Base-by-base conservation (phyloP, 2,888 invertebrate genomes). In the Ischnus inquisitorius region DNA sequence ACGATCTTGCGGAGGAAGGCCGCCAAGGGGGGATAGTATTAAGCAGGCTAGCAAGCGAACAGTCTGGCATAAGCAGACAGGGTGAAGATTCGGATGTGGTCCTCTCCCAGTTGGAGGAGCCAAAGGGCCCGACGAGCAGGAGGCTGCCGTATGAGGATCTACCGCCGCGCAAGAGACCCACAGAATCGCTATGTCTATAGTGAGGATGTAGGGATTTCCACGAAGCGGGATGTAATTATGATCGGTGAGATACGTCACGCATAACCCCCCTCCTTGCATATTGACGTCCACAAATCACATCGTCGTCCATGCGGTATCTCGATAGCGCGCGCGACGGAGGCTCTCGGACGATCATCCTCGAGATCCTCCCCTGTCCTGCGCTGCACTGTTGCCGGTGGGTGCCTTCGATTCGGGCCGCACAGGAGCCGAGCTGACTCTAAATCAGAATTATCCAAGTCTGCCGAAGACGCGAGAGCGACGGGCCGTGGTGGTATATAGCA, bases 201-300 rank as follows among this genome's bases (percentile, higher is more conserved):
- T n/a, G 83, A 77, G 74, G 78, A 72, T 74, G 84, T 78, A 83
- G 82, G 88, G 87, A 89, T 90, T 89, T 91, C 87, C 83, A 87
- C 91, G 91, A 92, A 91, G 92, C 78, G 90, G 92, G 92, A 92
- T 92, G 92, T 93, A 93, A 93, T 93, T 93, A 93, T 93, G 93
- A 93, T 93, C 92, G 92, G 93, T 93, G 92, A 93, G 93, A 93
- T 93, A 93, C 92, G 93, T 93, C 93, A 93, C 91, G 92, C 89
- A 90, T 91, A 90, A 90, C 89, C 90, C 89, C 71, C 76, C 65
- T 65, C 65, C 64, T 62, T 43, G 88, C 88, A 90, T 92, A 93
- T 93, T 92, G 93, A 92, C 92, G 91, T 91, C 93, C 90, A 93
- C 93, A 93, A 93, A 93, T 93, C 93, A 93, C 90, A 87, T 85